Conservation (phyloP, 2,888 invertebrate genomes). For the Troides helena region DNA sequence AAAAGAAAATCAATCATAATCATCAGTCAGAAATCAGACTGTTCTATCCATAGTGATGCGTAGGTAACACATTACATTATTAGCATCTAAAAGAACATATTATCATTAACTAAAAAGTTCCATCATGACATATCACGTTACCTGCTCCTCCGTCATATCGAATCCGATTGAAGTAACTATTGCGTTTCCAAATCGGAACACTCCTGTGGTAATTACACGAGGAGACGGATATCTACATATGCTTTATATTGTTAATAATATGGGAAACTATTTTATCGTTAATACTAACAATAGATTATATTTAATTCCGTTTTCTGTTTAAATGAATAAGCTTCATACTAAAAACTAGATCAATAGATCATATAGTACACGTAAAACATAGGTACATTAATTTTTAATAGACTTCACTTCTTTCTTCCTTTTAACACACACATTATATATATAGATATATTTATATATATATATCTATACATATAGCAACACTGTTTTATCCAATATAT, state of each 20-base stretch:
- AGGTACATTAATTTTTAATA: too few relatives aligned
- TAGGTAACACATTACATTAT: too few relatives aligned
- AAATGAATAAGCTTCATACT: not conserved
- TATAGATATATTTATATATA: too few relatives aligned
- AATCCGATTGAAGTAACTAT: not conserved
- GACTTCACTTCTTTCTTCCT: too few relatives aligned
- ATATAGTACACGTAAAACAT: too few relatives aligned
- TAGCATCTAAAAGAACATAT: too few relatives aligned
- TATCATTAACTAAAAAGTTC: not conserved
- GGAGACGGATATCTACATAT: not conserved
- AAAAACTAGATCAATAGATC: not conserved
- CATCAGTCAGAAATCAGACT: too few relatives aligned
- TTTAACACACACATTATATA: too few relatives aligned
- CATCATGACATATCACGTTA: not conserved
- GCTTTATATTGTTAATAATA: constrained; percentile 3
- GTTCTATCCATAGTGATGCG: too few relatives aligned
- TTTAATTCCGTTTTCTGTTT: not conserved
- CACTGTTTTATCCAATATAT: too few relatives aligned
- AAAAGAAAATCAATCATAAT: too few relatives aligned
- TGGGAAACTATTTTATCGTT: not conserved
- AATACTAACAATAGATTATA: not conserved
- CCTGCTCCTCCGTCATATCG: not conserved
- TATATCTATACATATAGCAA: too few relatives aligned
- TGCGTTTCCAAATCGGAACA: not conserved
- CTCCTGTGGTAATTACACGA: not conserved